These are phyloP conservation scores for Archocentrus centrarchus DNA, from an alignment of 2,113 vertebrate genomes.

Conservation along the genomic window DNA sequence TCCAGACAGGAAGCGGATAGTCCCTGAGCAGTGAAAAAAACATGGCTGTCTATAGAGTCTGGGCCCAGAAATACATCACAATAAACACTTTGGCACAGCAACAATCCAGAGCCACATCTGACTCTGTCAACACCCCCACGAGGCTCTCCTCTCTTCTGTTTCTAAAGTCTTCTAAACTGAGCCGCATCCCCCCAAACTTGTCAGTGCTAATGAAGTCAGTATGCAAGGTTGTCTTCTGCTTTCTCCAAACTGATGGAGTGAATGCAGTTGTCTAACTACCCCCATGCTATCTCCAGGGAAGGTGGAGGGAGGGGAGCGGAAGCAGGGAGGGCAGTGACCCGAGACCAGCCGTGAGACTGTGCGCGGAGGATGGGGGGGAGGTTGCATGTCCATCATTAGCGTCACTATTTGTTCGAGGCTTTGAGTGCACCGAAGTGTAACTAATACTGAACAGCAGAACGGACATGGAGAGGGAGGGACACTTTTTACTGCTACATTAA, in stretches of 20 bases:
- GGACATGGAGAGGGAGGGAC: constrained; percentile 75
- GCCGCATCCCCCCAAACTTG: constrained; percentile 73
- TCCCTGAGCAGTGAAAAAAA: constrained; percentile 35
- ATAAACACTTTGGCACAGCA: constrained; percentile 18
- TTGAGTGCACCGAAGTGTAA: constrained; percentile 80
- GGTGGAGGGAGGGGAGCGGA: constrained; percentile 49
- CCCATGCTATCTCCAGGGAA: constrained; percentile 63
- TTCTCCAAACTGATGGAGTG: constrained; percentile 82
- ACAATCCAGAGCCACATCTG: constrained; percentile 41
- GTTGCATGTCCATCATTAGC: constrained; percentile 84
- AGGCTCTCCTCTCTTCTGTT: constrained; percentile 48
- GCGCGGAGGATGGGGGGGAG: constrained; percentile 61
- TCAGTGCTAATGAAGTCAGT: constrained; percentile 89
- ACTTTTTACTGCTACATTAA: constrained; percentile 90
- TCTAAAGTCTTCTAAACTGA: constrained; percentile 76
- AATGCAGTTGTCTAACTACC: constrained; percentile 85
- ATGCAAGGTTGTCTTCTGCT: constrained; percentile 75
- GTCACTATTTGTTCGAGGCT: constrained; percentile 79
- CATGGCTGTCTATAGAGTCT: constrained; percentile 39
- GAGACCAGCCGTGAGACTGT: constrained; percentile 72
- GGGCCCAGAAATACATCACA: constrained; percentile 26
- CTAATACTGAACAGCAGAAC: constrained; percentile 83
- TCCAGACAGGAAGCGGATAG: constrained; percentile 23
- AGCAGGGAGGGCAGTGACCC: constrained; percentile 83
- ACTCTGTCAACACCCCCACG: constrained; percentile 5